Base-by-base conservation (phyloP, 2,888 invertebrate genomes). In the Archips xylosteana region DNA sequence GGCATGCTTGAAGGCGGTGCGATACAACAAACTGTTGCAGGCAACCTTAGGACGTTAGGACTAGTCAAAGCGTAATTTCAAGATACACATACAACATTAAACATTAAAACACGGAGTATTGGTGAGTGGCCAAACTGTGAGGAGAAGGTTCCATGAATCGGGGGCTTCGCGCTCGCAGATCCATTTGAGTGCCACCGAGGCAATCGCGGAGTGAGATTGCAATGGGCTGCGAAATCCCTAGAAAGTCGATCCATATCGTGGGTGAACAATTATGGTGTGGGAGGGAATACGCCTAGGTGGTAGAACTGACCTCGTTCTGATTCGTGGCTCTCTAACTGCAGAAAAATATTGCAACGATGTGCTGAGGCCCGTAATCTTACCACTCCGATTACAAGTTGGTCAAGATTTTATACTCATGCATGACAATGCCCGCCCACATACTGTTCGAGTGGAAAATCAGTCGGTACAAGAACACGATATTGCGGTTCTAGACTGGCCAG, bases 61-160 rank as follows among this genome's bases (percentile, higher is more conserved):
- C 23, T 23, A 23, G 23, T 23, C 23, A 23, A 23, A 23, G 23
- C 23, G 23, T 23, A 23, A 23, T 23, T 23, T 23, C 23, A 23
- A 23, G 23, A 13, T n/a, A n/a, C n/a, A n/a, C n/a, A n/a, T n/a
- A n/a, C n/a, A n/a, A n/a, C n/a, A n/a, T n/a, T n/a, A n/a, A n/a
- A n/a, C n/a, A n/a, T 13, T 15, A 15, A 15, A 51, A 51, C 51
- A 51, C 51, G 47, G 47, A 47, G 47, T 47, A 47, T 47, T 47
- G 47, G 47, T 47, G 47, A 12, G 54, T 54, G 54, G 15, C 15
- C 54, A 54, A 54, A 54, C 54, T 54, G 54, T 54, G 15, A 54
- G 54, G 23, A 54, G 54, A 54, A 23, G 54, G 54, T 54, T 54
- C 6, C 54, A 54, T 54, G 15, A 54, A 54, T 23, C 23, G n/a